Evolutionary conservation across 1,140 invertebrate genomes (phyloP).

Genomic region (Arion vulgaris): DNA sequence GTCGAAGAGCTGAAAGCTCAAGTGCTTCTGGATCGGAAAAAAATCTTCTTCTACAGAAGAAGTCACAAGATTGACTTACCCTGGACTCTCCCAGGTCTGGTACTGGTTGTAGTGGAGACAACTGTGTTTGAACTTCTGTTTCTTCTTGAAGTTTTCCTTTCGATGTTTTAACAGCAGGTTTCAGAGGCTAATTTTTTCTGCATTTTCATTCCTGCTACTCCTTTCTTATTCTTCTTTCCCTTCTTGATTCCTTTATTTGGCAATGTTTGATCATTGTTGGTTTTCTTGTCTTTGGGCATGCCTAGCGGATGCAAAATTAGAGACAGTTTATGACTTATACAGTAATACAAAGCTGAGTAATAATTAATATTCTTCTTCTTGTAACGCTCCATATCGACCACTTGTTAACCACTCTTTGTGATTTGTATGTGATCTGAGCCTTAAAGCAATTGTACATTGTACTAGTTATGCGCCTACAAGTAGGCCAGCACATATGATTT

Average conservation of each 20-base stretch:
- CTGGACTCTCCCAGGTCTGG: not conserved
- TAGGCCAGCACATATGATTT: too few species aligned
- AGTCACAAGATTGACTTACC: not conserved
- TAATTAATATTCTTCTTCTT: too few species aligned
- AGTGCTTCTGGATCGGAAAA: too few species aligned
- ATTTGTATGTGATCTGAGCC: too few species aligned
- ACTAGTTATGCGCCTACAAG: too few species aligned
- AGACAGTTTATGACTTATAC: too few species aligned
- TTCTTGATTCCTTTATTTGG: slow-evolving; percentile 43
- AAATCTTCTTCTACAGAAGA: too few species aligned
- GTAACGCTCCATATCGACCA: too few species aligned
- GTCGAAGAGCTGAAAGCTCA: too few species aligned
- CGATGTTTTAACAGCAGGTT: not conserved
- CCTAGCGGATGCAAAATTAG: slow-evolving; percentile 39
- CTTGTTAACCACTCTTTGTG: too few species aligned
- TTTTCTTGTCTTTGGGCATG: slow-evolving; percentile 51
- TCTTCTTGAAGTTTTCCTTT: not conserved
- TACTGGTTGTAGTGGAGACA: not conserved
- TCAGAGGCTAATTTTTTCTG: not conserved
- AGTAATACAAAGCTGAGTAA: too few species aligned
- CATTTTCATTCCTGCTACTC: slow-evolving; percentile 38
- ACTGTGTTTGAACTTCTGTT: not conserved
- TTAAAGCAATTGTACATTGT: too few species aligned
- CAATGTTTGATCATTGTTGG: slow-evolving; percentile 40
- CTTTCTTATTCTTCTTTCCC: slow-evolving; percentile 29